phyloP scores from a whole-genome alignment of 2,888 invertebrate genomes.

The Cynaeus angustus region DNA sequence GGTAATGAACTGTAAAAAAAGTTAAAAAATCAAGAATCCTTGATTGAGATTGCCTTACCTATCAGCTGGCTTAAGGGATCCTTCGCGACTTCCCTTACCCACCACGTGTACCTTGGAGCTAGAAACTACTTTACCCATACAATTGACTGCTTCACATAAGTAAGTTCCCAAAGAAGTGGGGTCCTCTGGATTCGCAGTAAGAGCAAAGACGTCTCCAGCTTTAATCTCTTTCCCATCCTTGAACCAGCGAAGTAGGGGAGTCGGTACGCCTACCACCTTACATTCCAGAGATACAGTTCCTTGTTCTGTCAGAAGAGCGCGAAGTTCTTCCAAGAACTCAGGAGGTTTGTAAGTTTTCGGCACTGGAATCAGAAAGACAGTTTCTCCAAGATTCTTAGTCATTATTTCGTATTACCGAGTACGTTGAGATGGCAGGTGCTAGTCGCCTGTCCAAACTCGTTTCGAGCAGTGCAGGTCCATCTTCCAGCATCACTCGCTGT shows the following conservation, averaged over 20 bases:
- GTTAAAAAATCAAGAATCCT: not conserved
- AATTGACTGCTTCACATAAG: constrained; percentile 90
- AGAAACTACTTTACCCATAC: constrained; percentile 89
- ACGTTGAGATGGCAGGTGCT: constrained; percentile 87
- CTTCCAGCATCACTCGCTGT: constrained; percentile 87
- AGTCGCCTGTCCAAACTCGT: constrained; percentile 82
- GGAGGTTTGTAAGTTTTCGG: constrained; percentile 93
- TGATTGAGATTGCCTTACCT: constrained; percentile 74
- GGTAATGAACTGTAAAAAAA: constrained; percentile 70
- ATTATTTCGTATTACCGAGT: constrained; percentile 73
- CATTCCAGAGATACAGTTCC: constrained; percentile 94
- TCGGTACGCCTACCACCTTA: constrained; percentile 93
- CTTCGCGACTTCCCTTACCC: constrained; percentile 82
- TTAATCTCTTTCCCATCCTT: constrained; percentile 92
- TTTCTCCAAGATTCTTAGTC: too few relatives aligned
- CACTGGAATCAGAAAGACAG: constrained; percentile 72
- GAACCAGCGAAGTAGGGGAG: constrained; percentile 81
- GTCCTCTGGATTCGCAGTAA: constrained; percentile 88
- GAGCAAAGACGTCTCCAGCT: constrained; percentile 91
- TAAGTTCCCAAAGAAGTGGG: constrained; percentile 91
- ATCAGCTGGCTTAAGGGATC: constrained; percentile 81
- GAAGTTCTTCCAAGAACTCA: constrained; percentile 89
- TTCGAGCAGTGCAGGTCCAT: constrained; percentile 90
- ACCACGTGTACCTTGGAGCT: constrained; percentile 89
- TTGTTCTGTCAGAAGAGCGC: constrained; percentile 88